A percentile compares a stretch with the other conserved stretches of the same genome.
phyloP scores from a whole-genome alignment of 2,113 vertebrate species.

The Terrapene triunguis region DNA sequence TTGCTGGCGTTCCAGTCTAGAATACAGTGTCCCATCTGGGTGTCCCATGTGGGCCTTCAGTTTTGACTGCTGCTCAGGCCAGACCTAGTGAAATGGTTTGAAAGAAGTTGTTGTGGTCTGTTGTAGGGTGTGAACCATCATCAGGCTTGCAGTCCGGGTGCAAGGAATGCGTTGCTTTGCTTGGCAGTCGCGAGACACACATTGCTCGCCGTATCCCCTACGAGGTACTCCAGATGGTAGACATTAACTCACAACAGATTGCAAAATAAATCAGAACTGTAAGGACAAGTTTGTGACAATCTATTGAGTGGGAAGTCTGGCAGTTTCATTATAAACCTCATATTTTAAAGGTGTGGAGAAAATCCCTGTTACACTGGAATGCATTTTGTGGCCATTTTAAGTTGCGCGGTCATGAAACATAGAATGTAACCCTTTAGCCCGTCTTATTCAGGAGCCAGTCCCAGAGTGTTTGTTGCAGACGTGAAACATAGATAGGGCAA shows the following conservation, averaged over 20 bases:
- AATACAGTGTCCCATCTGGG: not conserved
- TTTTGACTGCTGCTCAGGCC: not conserved
- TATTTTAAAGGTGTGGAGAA: not conserved
- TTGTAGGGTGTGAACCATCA: not conserved
- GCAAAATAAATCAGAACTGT: not conserved
- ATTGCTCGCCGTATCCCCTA: not conserved
- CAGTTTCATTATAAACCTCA: not conserved
- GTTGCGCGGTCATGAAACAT: not conserved
- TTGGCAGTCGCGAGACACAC: not conserved
- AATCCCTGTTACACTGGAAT: not conserved
- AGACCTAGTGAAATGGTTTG: not conserved
- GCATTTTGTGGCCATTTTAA: not conserved
- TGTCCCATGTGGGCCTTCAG: not conserved
- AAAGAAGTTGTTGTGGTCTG: not conserved
- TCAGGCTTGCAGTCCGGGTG: not conserved
- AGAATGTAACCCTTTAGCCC: not conserved
- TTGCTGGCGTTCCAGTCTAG: not conserved
- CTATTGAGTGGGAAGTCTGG: not conserved
- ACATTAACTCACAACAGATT: not conserved
- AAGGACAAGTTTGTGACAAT: not conserved
- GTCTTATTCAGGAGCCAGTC: not conserved
- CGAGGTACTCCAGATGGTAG: not conserved
- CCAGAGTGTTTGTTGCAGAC: not conserved
- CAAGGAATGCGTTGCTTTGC: not conserved
- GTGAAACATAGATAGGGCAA: not conserved